Evolutionary conservation across 2,797 vertebrate species (phyloP), one percentile per base, ranked within the genome.

Genomic region (Avahi laniger): DNA sequence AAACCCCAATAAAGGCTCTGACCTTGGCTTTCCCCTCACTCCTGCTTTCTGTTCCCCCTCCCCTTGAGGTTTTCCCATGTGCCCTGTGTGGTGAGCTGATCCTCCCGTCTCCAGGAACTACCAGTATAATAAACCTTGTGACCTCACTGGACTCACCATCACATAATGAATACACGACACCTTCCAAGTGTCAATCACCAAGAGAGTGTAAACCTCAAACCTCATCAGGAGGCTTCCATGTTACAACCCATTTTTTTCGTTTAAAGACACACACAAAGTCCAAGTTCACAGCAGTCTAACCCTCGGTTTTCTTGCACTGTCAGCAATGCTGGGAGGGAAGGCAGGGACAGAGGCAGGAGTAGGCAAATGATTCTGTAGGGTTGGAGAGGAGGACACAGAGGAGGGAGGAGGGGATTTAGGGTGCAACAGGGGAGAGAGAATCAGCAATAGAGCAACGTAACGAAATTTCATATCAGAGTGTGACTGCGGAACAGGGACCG

Each of bases 191-290:
- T n/a, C 33, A 46, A 26, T 48, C 38, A 78, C 30, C 30, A 26
- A 78, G 63, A 72, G 24, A 59, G 10, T 33, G 6, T 48, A 50
- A 81, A 81, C 30, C 26, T 17, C 67, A 35, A 43, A 33, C 15
- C 14, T 82, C 75, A 61, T 85, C 12, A 41, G 7, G 72, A n/a
- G 15, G 52, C 38, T n/a, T 81, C 50, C 38, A 10, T 7, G 43
- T 72, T 65, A 30, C 0, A 10, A 43, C 13, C 30, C 28, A 33
- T 15, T 59, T 80, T 76, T 28, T n/a, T 63, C 26, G 57, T 30
- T 93, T 93, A 73, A 81, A 87, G 54, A 7, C 33, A 85, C 38
- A 88, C 43, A 2, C 43, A 26, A 91, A 52, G 65, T 28, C 72
- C 70, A 83, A 72, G 54, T 50, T 89, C 65, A 41, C 4, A 0